Conservation (phyloP, 2,888 invertebrate species). For the Aporophyla lueneburgensis region DNA sequence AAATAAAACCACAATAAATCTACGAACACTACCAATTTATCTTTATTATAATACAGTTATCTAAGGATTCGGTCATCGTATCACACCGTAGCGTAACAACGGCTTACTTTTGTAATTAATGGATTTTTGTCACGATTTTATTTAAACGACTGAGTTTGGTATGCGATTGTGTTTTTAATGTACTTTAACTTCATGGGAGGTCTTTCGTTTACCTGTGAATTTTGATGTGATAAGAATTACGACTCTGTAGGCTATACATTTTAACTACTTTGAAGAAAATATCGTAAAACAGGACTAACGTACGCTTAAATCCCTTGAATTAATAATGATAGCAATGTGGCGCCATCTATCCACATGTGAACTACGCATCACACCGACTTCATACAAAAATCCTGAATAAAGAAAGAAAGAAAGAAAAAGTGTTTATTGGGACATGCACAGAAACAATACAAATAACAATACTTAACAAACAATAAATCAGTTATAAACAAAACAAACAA, state of each 20-base stretch:
- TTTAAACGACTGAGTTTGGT: conserved; percentile 37
- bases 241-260: not conserved
- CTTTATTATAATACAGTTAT: conserved; percentile 77
- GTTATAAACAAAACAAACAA: no score
- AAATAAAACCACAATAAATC: conserved; percentile 75
- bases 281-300: not conserved
- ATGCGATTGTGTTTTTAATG: conserved; percentile 36
- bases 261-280: conserved; percentile 13
- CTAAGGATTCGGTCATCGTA: conserved; percentile 54
- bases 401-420: no score
- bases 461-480: no score
- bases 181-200: conserved; percentile 35
- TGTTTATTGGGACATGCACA: no score
- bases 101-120: conserved; percentile 50
- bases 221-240: conserved; percentile 8
- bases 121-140: conserved; percentile 63
- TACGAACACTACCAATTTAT: conserved; percentile 72
- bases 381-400: no score
- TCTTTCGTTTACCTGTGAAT: conserved; percentile 1
- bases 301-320: no score
- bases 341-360: no score
- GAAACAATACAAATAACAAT: no score
- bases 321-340: not conserved
- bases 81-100: conserved; percentile 59
- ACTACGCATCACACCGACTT: no score